Evolutionary conservation across 1,140 invertebrate species (phyloP).

Genomic region (Eciton burchellii): DNA sequence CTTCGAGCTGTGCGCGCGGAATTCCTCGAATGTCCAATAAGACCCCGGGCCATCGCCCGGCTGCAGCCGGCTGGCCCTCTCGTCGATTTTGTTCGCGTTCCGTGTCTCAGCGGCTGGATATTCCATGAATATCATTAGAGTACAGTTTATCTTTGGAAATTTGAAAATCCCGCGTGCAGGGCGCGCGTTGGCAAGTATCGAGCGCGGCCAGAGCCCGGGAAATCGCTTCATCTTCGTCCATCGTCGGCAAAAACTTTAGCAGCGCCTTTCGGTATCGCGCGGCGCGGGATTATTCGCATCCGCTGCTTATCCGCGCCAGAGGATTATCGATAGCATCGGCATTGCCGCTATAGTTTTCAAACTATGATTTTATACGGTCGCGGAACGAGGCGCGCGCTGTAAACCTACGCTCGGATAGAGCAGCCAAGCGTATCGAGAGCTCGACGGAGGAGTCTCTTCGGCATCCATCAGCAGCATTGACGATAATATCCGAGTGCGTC

Average conservation of each 20-base stretch:
- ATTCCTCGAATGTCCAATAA: conserved; percentile 42
- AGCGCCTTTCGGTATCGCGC: not conserved
- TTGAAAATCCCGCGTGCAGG: conserved; percentile 24
- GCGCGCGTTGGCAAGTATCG: conserved; percentile 23
- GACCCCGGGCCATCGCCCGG: conserved; percentile 29
- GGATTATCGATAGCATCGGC: conserved; percentile 48
- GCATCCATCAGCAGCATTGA: conserved; percentile 76
- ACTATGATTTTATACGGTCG: conserved; percentile 31
- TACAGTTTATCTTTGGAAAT: conserved; percentile 47
- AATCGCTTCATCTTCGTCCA: not conserved
- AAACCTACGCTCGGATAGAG: conserved; percentile 6
- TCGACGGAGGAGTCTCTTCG: conserved; percentile 69
- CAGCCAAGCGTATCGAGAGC: conserved; percentile 69
- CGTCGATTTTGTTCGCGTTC: conserved; percentile 40
- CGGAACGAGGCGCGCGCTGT: not conserved
- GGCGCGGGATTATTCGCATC: conserved; percentile 28
- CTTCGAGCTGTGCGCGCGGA: not conserved
- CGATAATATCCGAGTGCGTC: conserved; percentile 75
- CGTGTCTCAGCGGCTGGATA: conserved; percentile 29
- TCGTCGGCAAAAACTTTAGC: not conserved
- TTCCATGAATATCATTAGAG: conserved; percentile 47
- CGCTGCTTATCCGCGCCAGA: conserved; percentile 15
- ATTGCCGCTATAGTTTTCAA: no score
- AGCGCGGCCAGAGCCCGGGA: conserved; percentile 4
- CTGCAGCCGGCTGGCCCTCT: conserved; percentile 14